Evolutionary conservation across 2,797 vertebrate species (phyloP).

Genomic region (Tachyglossus aculeatus): DNA sequence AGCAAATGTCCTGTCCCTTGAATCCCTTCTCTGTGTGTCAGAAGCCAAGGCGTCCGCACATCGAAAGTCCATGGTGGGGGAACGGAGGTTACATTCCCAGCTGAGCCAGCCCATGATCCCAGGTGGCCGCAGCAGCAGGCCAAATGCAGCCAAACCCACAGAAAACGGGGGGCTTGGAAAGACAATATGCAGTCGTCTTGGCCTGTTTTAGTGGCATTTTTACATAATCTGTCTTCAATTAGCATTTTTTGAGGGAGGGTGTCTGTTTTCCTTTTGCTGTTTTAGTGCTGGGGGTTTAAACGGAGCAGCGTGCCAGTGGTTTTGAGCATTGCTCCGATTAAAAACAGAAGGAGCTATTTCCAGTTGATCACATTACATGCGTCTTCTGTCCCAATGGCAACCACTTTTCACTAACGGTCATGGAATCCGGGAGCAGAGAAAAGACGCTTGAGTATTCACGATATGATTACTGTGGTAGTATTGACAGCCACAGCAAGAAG

Average conservation of each 20-base stretch:
- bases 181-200: conserved; percentile 7
- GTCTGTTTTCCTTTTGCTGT: conserved; percentile 26
- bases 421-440: neutral
- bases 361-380: neutral
- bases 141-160: conserved; percentile 19
- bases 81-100: neutral
- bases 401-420: neutral
- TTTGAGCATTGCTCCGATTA: conserved; percentile 12
- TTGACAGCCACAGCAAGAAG: conserved; percentile 4
- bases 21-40: neutral
- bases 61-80: neutral
- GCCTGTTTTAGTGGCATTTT: conserved; percentile 36
- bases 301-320: neutral
- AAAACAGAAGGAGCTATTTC: conserved; percentile 35
- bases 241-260: neutral
- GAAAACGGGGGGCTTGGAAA: conserved; percentile 38
- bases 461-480: conserved; percentile 7
- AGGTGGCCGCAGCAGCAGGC: conserved; percentile 17
- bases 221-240: conserved; percentile 32
- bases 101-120: neutral
- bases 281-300: conserved; percentile 17
- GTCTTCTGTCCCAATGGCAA: neutral
- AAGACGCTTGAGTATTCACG: conserved; percentile 4
- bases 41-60: neutral
- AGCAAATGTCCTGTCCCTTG: neutral